phyloP scores from a whole-genome alignment of 1,140 invertebrate genomes.

The Aphis craccivora region DNA sequence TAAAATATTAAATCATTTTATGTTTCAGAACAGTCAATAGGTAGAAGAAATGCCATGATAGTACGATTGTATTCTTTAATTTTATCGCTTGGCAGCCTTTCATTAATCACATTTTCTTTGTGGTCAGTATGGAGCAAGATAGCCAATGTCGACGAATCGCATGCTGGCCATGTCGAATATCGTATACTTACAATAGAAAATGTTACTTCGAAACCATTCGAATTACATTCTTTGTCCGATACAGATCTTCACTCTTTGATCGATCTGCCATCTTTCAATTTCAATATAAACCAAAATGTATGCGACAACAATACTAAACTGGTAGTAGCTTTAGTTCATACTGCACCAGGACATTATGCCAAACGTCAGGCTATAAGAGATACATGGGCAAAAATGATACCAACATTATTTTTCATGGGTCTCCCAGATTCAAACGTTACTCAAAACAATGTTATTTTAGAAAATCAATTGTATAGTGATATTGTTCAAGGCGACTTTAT shows the following conservation, averaged over 20 bases:
- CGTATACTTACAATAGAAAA: conserved; percentile 48
- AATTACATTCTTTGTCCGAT: conserved; percentile 37
- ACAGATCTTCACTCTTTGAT: conserved; percentile 58
- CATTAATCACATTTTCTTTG: conserved; percentile 48
- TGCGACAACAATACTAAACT: conserved; percentile 63
- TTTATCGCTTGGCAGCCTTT: conserved; percentile 42
- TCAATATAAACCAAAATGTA: conserved; percentile 59
- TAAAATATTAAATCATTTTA: not conserved
- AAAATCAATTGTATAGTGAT: conserved; percentile 72
- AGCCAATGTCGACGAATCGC: not conserved
- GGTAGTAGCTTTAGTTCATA: conserved; percentile 74
- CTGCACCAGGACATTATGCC: conserved; percentile 70
- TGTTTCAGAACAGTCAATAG: conserved; percentile 40
- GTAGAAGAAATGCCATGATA: conserved; percentile 53
- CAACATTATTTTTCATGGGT: conserved; percentile 77
- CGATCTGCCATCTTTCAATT: conserved; percentile 59
- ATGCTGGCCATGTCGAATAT: conserved; percentile 31
- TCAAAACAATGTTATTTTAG: conserved; percentile 68
- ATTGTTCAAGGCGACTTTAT: conserved; percentile 81
- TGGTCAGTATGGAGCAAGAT: conserved; percentile 55
- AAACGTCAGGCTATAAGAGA: conserved; percentile 72
- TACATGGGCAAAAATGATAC: conserved; percentile 71
- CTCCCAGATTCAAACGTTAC: conserved; percentile 63
- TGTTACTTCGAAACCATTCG: conserved; percentile 51
- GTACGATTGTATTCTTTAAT: conserved; percentile 49